Percentiles rank a stretch among this genome's conserved stretches.
Conservation (phyloP, 2,888 invertebrate genomes). For the Encarsia formosa region DNA sequence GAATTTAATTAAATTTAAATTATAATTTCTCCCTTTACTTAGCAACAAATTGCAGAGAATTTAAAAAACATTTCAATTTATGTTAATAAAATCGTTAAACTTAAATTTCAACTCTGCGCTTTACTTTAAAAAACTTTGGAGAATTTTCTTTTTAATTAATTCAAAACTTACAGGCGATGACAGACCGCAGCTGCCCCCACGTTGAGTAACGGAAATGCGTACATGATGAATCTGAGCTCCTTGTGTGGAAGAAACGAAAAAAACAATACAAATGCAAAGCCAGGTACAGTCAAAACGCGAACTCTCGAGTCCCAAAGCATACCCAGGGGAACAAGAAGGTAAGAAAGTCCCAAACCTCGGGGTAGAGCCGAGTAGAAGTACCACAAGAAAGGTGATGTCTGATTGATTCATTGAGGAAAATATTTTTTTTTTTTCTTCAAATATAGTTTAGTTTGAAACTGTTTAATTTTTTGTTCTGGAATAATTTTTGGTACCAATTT, state of each 20-base stretch:
- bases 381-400: constrained; percentile 95
- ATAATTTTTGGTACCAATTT: too few relatives aligned
- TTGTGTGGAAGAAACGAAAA: constrained; percentile 97
- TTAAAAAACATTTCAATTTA: too few relatives aligned
- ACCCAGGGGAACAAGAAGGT: constrained; percentile 76
- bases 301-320: constrained; percentile 69
- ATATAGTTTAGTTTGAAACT: too few relatives aligned
- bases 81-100: too few relatives aligned
- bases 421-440: not conserved
- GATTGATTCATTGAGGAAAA: constrained; percentile 13
- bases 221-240: constrained; percentile 95
- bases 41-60: too few relatives aligned
- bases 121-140: too few relatives aligned
- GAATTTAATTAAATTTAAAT: too few relatives aligned
- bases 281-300: constrained; percentile 65
- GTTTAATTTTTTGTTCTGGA: too few relatives aligned
- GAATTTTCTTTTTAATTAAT: constrained; percentile 2
- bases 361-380: constrained; percentile 98
- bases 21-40: too few relatives aligned
- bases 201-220: constrained; percentile 92
- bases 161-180: constrained; percentile 74
- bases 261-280: constrained; percentile 75
- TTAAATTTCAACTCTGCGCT: too few relatives aligned
- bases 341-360: constrained; percentile 78
- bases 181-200: constrained; percentile 83